Percentiles rank a stretch among this genome's conserved stretches.
phyloP scores from a whole-genome alignment of 2,888 invertebrate genomes.

The Drosophila birchii region DNA sequence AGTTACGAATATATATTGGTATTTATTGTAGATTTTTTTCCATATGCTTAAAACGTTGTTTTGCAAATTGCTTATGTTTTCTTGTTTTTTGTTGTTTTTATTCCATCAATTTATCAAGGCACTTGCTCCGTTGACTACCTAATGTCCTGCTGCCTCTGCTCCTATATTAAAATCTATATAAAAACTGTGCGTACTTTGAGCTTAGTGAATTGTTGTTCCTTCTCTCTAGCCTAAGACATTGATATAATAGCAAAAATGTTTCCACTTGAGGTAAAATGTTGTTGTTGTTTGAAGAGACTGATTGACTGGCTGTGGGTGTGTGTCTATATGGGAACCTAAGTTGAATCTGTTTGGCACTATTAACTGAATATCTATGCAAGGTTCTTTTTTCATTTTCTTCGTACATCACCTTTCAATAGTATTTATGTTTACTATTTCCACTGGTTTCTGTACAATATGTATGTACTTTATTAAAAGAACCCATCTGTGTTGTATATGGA shows the following conservation, averaged over 20 bases:
- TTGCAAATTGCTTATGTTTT: constrained; percentile 31
- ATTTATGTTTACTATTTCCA: background rate
- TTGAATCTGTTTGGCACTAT: constrained; percentile 36
- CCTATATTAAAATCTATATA: constrained; percentile 29
- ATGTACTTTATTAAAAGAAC: background rate
- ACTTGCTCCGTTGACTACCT: constrained; percentile 43
- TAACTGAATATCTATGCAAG: constrained; percentile 7
- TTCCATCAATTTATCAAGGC: constrained; percentile 41
- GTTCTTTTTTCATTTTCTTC: background rate
- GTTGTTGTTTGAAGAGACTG: constrained; percentile 65
- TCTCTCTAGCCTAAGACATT: constrained; percentile 45
- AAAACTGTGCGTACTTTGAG: constrained; percentile 26
- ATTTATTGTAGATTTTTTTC: constrained; percentile 13
- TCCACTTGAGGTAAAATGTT: constrained; percentile 82
- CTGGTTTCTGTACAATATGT: background rate
- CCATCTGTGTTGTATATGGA: background rate
- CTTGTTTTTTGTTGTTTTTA: background rate
- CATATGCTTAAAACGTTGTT: constrained; percentile 15
- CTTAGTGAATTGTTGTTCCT: constrained; percentile 48
- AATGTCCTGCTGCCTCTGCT: constrained; percentile 27
- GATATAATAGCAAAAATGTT: constrained; percentile 51
- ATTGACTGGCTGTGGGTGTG: constrained; percentile 41
- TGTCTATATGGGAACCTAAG: constrained; percentile 17
- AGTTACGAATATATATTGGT: constrained; percentile 55
- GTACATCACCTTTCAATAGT: background rate